phyloP scores from a whole-genome alignment of 2,797 vertebrate genomes.

The Yasuhikotakia modesta region DNA sequence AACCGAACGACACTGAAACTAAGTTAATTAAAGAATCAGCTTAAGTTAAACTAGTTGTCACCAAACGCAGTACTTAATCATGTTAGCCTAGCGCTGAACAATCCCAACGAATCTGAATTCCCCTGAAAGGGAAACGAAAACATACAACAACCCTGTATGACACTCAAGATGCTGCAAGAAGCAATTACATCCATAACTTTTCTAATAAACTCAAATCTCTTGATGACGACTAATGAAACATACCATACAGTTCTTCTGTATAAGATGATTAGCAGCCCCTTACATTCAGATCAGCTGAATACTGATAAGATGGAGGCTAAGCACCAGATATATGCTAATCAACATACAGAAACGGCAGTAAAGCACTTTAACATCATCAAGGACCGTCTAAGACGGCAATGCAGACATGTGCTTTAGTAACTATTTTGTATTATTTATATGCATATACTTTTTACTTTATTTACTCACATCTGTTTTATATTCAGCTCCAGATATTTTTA shows the following conservation, averaged over 20 bases:
- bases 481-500: conserved; percentile 9
- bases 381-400: conserved; percentile 62
- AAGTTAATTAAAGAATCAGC: conserved; percentile 76
- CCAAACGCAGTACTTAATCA: conserved; percentile 72
- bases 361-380: conserved; percentile 69
- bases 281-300: conserved; percentile 76
- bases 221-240: conserved; percentile 81
- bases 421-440: not conserved
- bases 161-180: conserved; percentile 71
- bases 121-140: conserved; percentile 72
- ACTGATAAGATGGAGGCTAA: conserved; percentile 72
- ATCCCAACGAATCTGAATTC: conserved; percentile 72
- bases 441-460: not conserved
- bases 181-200: conserved; percentile 79
- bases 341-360: conserved; percentile 71
- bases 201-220: conserved; percentile 82
- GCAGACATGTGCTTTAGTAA: conserved; percentile 20
- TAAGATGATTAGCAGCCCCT: conserved; percentile 80
- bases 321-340: conserved; percentile 68
- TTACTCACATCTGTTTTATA: not conserved
- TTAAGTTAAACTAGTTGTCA: conserved; percentile 71
- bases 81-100: conserved; percentile 62
- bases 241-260: conserved; percentile 78
- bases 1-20: conserved; percentile 57
- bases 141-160: conserved; percentile 69